Conservation (phyloP, 2,113 vertebrate species). For the Osmerus eperlanus region DNA sequence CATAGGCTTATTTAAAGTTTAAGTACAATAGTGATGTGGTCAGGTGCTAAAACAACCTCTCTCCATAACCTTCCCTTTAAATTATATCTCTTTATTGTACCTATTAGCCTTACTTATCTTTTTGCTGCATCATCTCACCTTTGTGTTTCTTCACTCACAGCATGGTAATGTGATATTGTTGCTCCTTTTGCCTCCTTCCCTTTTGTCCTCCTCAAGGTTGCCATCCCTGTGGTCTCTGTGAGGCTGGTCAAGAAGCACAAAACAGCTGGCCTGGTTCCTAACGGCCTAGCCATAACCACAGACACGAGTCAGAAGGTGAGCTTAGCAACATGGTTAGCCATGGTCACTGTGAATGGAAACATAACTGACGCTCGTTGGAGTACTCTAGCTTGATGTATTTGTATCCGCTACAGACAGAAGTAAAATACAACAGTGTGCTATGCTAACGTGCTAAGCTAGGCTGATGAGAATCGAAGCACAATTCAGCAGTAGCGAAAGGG, state of each 20-base stretch:
- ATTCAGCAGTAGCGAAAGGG: not conserved
- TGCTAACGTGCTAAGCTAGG: slow-evolving; percentile 13
- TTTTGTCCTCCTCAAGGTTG: slow-evolving; percentile 71
- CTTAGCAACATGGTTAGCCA: not conserved
- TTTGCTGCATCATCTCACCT: not conserved
- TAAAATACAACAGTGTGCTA: slow-evolving; percentile 43
- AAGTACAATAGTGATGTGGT: too few species aligned
- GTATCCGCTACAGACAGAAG: slow-evolving; percentile 36
- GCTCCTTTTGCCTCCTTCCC: not conserved
- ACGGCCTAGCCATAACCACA: slow-evolving; percentile 91
- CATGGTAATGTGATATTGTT: not conserved
- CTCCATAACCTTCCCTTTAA: too few species aligned
- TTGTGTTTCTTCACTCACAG: not conserved
- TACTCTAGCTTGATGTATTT: slow-evolving; percentile 12
- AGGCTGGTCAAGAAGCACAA: slow-evolving; percentile 94
- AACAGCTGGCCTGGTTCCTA: slow-evolving; percentile 89
- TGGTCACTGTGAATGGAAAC: slow-evolving; percentile 28
- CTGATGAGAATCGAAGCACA: not conserved
- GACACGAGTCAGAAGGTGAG: slow-evolving; percentile 87
- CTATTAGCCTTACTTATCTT: too few species aligned
- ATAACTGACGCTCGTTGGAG: slow-evolving; percentile 29
- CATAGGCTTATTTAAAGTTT: too few species aligned
- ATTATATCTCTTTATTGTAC: too few species aligned
- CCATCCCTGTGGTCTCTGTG: slow-evolving; percentile 85
- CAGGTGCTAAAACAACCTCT: too few species aligned